Base-by-base conservation (phyloP, 2,113 vertebrate species). In the Stigmatopora argus region DNA sequence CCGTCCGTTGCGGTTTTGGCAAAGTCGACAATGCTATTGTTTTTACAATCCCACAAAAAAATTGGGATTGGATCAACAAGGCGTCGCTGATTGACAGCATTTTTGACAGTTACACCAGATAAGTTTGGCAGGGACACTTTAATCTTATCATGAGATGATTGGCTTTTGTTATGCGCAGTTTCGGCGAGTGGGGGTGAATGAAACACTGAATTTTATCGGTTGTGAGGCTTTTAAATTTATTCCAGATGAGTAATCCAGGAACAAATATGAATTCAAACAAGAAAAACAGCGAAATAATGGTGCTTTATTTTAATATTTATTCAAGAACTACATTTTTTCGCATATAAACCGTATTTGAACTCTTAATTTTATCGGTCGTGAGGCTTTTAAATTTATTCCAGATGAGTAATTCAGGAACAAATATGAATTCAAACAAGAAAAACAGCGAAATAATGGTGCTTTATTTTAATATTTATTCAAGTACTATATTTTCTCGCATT, bases 21-120 rank as follows among this genome's bases (percentile, higher is more conserved):
- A 14, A 26, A 51, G 5, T 11, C 13, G 6, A 56, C 17, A 5
- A 15, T 58, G 0, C 59, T 52, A 55, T 51, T 72, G 60, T 62
- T 75, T 44, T 41, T 7, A 55, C n/a, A 41, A 71, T 17, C n/a
- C 34, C 23, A 8, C 53, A 18, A 6, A 44, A 14, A 66, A 71
- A 60, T n/a, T 12, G 4, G 3, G 18, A 75, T 73, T 44, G 23
- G 71, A 83, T 79, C 72, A 82, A 18, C 19, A 45, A 56, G 47
- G 26, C 46, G 17, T 41, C 47, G 38, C 34, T 53, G 65, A 73
- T 62, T 65, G 34, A 66, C 18, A n/a, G 47, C 35, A 26, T 65
- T 46, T 59, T 10, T 41, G 1, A 5, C 38, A 56, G 48, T 59
- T 17, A 62, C 44, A 66, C 21, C 31, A 48, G 59, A 38, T 52